phyloP scores from a whole-genome alignment of 2,888 invertebrate genomes.

The Priocnemis perturbator region DNA sequence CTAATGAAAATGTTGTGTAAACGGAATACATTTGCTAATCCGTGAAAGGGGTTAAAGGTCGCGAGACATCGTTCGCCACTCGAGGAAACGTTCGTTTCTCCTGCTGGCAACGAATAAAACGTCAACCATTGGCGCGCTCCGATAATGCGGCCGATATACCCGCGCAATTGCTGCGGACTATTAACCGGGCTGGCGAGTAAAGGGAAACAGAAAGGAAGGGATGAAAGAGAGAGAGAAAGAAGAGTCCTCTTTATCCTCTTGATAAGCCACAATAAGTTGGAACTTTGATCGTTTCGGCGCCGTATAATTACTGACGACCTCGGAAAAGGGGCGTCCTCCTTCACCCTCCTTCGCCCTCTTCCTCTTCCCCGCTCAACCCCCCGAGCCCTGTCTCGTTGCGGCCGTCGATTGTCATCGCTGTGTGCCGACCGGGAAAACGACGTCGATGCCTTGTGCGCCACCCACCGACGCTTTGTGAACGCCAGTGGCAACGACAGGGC shows the following conservation, averaged over 20 bases:
- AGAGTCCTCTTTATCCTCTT: neutral
- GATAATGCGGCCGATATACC: too few relatives aligned
- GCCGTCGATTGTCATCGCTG: conserved; percentile 3
- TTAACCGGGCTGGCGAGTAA: neutral
- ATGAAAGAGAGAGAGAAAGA: too few relatives aligned
- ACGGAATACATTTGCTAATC: too few relatives aligned
- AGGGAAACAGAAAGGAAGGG: neutral
- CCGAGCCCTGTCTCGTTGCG: neutral
- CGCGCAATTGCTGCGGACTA: neutral
- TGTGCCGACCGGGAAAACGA: conserved; percentile 3
- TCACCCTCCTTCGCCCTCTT: neutral
- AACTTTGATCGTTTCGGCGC: conserved; percentile 15
- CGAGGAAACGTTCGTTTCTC: too few relatives aligned
- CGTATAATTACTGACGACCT: conserved; percentile 14
- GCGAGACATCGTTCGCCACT: too few relatives aligned
- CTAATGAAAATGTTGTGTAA: too few relatives aligned
- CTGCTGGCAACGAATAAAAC: too few relatives aligned
- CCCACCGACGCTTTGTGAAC: neutral
- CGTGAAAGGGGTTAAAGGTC: too few relatives aligned
- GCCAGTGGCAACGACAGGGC: neutral
- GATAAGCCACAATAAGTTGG: conserved; percentile 7
- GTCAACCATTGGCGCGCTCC: too few relatives aligned
- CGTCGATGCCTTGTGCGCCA: neutral
- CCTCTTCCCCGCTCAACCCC: neutral
- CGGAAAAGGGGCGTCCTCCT: neutral